Percentiles rank a stretch among this genome's conserved stretches.
Conservation (phyloP, 2,888 invertebrate species). For the Orthosia cruda region DNA sequence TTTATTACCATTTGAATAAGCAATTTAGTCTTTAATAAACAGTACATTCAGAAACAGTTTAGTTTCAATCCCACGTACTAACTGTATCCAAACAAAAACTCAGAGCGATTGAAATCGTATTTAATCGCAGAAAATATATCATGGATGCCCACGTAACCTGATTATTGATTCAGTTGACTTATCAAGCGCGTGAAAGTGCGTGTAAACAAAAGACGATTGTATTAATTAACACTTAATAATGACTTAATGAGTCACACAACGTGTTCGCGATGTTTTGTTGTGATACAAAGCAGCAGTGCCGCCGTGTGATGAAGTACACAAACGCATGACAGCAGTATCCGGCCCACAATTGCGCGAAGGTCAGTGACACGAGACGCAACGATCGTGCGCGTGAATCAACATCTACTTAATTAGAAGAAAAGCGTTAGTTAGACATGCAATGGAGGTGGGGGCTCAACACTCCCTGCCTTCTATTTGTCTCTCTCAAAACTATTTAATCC, state of each 20-base stretch:
- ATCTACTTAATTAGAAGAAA: conserved; percentile 80
- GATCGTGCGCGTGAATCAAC: conserved; percentile 79
- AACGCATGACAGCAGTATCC: conserved; percentile 79
- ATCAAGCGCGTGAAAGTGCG: conserved; percentile 53
- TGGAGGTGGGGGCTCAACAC: neutral
- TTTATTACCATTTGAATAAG: conserved; percentile 25
- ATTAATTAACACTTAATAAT: conserved; percentile 65
- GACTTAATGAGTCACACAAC: conserved; percentile 66
- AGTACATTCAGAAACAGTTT: conserved; percentile 17
- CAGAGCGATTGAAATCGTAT: conserved; percentile 7
- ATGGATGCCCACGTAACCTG: conserved; percentile 42
- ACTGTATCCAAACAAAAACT: conserved; percentile 31
- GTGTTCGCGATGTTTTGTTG: conserved; percentile 71
- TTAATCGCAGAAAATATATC: conserved; percentile 20
- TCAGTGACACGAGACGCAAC: conserved; percentile 83
- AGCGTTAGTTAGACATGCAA: conserved; percentile 62
- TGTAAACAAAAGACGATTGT: conserved; percentile 53
- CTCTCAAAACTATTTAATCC: conserved; percentile 17
- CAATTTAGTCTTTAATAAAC: conserved; percentile 17
- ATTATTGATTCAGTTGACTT: conserved; percentile 39
- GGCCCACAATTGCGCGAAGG: conserved; percentile 84
- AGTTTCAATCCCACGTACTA: conserved; percentile 23
- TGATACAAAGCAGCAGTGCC: conserved; percentile 78
- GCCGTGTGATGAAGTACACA: conserved; percentile 79
- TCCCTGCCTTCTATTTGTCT: conserved; percentile 28